Conservation (phyloP, 2,797 vertebrate species). For the Tokudaia tokunoshimensis region DNA sequence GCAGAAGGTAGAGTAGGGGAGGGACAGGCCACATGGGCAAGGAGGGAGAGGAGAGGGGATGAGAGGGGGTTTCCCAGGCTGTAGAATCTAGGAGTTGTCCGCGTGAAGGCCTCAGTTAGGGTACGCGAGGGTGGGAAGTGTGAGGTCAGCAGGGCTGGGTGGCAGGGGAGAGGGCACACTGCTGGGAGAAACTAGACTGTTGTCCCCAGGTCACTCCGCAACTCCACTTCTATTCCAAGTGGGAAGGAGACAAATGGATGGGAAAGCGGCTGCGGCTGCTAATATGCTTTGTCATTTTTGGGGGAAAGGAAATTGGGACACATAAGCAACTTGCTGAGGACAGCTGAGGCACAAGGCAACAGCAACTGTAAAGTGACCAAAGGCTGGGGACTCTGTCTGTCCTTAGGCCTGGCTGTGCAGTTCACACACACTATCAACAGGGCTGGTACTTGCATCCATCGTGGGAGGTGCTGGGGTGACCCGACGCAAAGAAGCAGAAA, state of each 20-base stretch:
- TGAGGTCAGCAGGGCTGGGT: not conserved
- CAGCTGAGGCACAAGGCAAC: not conserved
- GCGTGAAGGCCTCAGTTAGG: not conserved
- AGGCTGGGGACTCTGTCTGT: fast-evolving
- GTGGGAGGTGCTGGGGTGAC: not conserved
- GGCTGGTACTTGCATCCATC: too few relatives aligned
- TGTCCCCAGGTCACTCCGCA: not conserved
- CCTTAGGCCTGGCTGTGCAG: not conserved
- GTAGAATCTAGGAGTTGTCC: not conserved
- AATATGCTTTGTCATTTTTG: not conserved
- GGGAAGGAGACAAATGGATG: not conserved
- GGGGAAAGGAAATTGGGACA: not conserved
- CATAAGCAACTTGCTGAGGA: too few relatives aligned
- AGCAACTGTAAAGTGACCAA: fast-evolving
- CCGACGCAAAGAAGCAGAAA: not conserved
- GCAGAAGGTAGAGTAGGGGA: not conserved
- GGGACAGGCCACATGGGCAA: not conserved
- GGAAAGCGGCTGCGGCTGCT: not conserved
- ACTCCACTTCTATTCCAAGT: not conserved
- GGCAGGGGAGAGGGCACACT: not conserved
- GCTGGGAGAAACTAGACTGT: not conserved
- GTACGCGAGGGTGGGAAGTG: not conserved
- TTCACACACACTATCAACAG: not conserved
- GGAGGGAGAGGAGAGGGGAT: not conserved
- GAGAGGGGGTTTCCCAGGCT: not conserved